Base-by-base conservation (phyloP, 1,140 invertebrate genomes). In the Brachionus koreanus region DNA sequence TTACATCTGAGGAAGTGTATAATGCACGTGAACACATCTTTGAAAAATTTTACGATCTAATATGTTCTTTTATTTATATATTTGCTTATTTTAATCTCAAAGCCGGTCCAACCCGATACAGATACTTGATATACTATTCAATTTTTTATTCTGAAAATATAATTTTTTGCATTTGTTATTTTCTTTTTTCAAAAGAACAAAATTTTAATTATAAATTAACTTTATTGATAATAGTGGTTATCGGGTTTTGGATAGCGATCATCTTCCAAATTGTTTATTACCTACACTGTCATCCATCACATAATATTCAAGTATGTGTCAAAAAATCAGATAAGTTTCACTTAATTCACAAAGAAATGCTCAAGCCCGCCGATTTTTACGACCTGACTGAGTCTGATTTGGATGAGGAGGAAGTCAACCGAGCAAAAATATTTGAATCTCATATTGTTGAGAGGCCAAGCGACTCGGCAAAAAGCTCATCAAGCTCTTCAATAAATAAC, bases 31-130 rank as follows among this genome's bases (percentile, higher is more conserved):
- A 82, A 33, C 46, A 65, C 6, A 82, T 82, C 19, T 82, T 82
- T 35, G 79, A 82, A 52, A 82, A 82, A 61, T 82, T 65, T 16
- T 82, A 82, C 7, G 49, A 82, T 39, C 65, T 82, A 12, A 63
- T 82, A 16, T 82, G 79, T 37, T 82, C 79, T n/a, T 82, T 65
- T 69, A 82, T 82, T 19, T 82, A 65, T 43, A 67, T 82, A 23
- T 82, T 82, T 82, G 29, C 5, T 25, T 82, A 82, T 69, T 82
- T 65, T 65, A 82, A 82, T 69, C 65, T 82, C 19, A 65, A 65
- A 49, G 35, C 57, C 25, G 79, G 79, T 2, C 57, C 57, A 12
- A 82, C 79, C 65, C 61, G 79, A 42, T 23, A 35, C 25, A 52
- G 57, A 33, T 82, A 82, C 23, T 49, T 82, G 12, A 65, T 65